Percentiles rank a stretch among this genome's conserved stretches.
These are phyloP conservation scores for Lampris megalopsis DNA, from an alignment of 2,113 vertebrate genomes.

Conservation along the genomic window DNA sequence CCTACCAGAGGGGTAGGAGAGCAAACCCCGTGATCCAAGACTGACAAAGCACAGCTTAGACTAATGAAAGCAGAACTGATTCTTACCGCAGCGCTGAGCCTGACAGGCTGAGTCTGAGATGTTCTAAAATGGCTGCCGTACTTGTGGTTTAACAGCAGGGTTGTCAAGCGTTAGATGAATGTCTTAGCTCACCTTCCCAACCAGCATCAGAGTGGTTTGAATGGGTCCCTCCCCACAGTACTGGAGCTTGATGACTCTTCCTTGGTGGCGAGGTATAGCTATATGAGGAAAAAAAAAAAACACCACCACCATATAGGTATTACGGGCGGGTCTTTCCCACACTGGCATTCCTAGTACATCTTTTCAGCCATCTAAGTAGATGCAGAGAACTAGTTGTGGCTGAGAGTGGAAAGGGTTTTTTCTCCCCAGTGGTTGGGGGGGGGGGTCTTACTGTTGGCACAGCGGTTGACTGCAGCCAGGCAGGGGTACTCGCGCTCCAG, in stretches of 20 bases:
- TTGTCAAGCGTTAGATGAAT: background rate
- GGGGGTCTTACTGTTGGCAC: constrained; percentile 77
- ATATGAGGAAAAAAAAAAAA: background rate
- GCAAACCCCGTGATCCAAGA: no score
- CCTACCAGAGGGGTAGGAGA: no score
- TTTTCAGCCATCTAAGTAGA: no score
- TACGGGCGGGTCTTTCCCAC: no score
- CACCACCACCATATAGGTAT: no score
- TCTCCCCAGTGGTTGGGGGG: background rate
- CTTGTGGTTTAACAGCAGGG: no score
- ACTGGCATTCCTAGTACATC: no score
- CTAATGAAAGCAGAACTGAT: no score
- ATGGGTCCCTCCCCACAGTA: constrained; percentile 82
- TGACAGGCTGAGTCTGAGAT: no score
- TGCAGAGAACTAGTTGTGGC: background rate
- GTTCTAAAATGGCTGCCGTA: no score
- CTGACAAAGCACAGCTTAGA: no score
- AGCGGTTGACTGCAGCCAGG: constrained; percentile 86
- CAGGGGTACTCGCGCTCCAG: constrained; percentile 84
- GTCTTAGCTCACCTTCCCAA: constrained; percentile 81
- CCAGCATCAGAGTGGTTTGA: constrained; percentile 82
- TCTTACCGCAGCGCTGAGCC: no score
- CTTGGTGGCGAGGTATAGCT: constrained; percentile 85
- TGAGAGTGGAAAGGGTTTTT: background rate
- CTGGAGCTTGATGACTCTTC: constrained; percentile 81